These are phyloP conservation scores for Yoshiicerus persimilis DNA, from an alignment of 1,140 invertebrate species.

Conservation along the genomic window DNA sequence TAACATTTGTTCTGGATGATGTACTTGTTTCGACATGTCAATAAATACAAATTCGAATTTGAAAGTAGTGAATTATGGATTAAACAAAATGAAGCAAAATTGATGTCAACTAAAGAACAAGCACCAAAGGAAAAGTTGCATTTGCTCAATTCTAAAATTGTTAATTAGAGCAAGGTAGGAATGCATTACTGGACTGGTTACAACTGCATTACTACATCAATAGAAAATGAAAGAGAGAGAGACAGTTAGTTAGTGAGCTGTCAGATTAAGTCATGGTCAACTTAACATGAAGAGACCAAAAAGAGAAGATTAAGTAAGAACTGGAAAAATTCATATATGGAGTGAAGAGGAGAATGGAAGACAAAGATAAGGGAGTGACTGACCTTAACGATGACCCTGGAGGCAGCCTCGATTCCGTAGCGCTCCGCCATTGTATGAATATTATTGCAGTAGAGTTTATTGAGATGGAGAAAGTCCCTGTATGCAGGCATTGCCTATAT, in stretches of 20 bases:
- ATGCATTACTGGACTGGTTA: too few relatives aligned
- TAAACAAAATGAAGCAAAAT: too few relatives aligned
- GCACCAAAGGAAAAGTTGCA: too few relatives aligned
- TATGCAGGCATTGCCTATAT: slow-evolving; percentile 74
- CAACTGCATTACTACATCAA: neutral
- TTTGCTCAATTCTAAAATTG: too few relatives aligned
- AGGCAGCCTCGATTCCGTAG: slow-evolving; percentile 96
- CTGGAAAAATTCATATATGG: neutral
- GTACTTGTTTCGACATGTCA: too few relatives aligned
- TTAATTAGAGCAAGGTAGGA: too few relatives aligned
- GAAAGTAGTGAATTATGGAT: too few relatives aligned
- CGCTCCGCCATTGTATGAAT: slow-evolving; percentile 84
- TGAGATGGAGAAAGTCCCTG: slow-evolving; percentile 77
- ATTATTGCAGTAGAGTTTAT: slow-evolving; percentile 89
- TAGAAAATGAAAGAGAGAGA: neutral
- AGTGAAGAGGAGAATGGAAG: neutral
- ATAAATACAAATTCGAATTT: too few relatives aligned
- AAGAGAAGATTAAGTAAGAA: neutral
- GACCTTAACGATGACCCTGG: slow-evolving; percentile 75
- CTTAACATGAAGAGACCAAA: neutral
- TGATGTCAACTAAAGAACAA: too few relatives aligned
- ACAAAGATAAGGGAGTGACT: slow-evolving; percentile 7
- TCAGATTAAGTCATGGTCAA: neutral
- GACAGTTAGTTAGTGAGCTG: neutral
- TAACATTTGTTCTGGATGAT: too few relatives aligned